These are phyloP conservation scores for Pachyramphus minor DNA, from an alignment of 2,113 vertebrate species.

Conservation along the genomic window DNA sequence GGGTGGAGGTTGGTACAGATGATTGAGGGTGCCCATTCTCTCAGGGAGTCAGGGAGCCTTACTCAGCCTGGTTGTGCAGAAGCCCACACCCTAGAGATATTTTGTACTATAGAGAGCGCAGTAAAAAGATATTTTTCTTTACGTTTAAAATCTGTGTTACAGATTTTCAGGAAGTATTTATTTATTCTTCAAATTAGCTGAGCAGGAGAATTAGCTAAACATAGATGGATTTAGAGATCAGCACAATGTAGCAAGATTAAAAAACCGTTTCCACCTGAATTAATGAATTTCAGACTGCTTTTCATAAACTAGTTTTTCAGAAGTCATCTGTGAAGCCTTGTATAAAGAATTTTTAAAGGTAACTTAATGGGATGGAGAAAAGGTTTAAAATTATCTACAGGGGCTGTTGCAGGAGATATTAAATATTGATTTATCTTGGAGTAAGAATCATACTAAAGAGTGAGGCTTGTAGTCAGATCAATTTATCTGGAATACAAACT, in stretches of 20 bases:
- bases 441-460: constrained; percentile 78
- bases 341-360: constrained; percentile 82
- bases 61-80: not conserved
- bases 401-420: constrained; percentile 83
- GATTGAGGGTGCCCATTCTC: not conserved
- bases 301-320: constrained; percentile 49
- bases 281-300: constrained; percentile 55
- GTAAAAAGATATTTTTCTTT: not conserved
- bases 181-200: constrained; percentile 53
- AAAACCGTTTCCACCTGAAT: constrained; percentile 36
- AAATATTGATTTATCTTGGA: constrained; percentile 90
- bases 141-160: not conserved
- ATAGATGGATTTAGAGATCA: constrained; percentile 46
- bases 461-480: constrained; percentile 82
- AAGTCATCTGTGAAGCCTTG: constrained; percentile 68
- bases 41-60: not conserved
- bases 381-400: constrained; percentile 85
- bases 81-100: not conserved
- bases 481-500: constrained; percentile 85
- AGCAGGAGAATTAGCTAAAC: constrained; percentile 48
- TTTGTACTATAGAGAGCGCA: not conserved
- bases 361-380: constrained; percentile 89
- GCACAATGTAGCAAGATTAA: constrained; percentile 28
- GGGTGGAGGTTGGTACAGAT: not conserved
- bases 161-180: constrained; percentile 40